Percentiles rank a stretch among this genome's conserved stretches.
Evolutionary conservation across 2,888 invertebrate genomes (phyloP).

Genomic region (Periphyllus acericola): DNA sequence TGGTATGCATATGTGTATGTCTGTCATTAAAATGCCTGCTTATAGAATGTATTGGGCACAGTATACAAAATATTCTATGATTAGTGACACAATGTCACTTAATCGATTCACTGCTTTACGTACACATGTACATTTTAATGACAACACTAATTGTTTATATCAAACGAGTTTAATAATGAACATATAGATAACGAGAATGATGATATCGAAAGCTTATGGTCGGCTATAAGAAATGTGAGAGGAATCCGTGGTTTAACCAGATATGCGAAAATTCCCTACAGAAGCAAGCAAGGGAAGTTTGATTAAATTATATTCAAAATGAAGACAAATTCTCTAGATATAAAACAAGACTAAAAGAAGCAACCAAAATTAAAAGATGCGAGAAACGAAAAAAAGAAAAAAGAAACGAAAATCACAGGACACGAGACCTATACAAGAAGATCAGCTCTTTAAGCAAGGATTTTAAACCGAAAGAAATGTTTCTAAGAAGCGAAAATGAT

Average conservation of each 20-base stretch:
- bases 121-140: conserved; percentile 20
- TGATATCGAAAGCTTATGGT: too few relatives aligned
- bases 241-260: too few relatives aligned
- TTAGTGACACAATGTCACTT: conserved; percentile 43
- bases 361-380: conserved; percentile 16
- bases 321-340: conserved; percentile 17
- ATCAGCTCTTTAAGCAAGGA: conserved; percentile 18
- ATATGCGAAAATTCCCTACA: conserved; percentile 11
- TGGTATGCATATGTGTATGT: conserved; percentile 52
- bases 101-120: conserved; percentile 14
- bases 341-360: conserved; percentile 33
- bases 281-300: conserved; percentile 10
- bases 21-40: conserved; percentile 46
- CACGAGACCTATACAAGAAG: conserved; percentile 21
- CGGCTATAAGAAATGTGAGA: too few relatives aligned
- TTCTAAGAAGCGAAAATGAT: conserved; percentile 32
- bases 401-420: conserved; percentile 1
- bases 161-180: too few relatives aligned
- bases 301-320: conserved; percentile 14
- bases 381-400: conserved; percentile 3
- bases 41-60: conserved; percentile 54
- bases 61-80: background rate
- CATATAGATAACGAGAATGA: too few relatives aligned
- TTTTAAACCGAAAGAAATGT: conserved; percentile 24
- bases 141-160: conserved; percentile 14